phyloP scores from a whole-genome alignment of 2,113 vertebrate genomes.

The Hystrix brachyura region DNA sequence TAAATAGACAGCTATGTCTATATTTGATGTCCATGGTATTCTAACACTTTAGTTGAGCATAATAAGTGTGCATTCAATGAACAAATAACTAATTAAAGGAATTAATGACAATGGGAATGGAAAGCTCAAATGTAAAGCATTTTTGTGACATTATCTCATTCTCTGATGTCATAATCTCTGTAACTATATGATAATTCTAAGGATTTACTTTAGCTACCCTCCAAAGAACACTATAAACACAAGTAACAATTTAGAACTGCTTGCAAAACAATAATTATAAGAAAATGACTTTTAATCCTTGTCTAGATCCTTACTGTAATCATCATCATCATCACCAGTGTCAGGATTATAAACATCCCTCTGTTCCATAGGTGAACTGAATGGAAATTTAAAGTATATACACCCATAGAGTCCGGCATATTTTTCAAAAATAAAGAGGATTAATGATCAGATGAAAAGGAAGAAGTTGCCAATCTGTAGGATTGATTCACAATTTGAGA shows the following conservation, averaged over 20 bases:
- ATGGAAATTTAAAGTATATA: neutral
- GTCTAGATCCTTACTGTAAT: neutral
- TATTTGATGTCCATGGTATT: neutral
- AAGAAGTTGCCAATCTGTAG: conserved; percentile 52
- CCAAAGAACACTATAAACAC: neutral
- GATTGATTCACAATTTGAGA: conserved; percentile 77
- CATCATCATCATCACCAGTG: no score
- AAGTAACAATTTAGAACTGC: neutral
- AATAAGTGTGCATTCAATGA: neutral
- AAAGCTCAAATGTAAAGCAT: neutral
- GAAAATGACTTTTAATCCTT: neutral
- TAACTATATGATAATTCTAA: neutral
- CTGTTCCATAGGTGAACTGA: neutral
- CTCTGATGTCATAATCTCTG: neutral
- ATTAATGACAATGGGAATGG: neutral
- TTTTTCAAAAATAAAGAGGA: conserved; percentile 61
- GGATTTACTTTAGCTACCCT: neutral
- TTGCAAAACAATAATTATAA: neutral
- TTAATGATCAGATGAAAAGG: conserved; percentile 58
- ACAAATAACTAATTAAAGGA: neutral
- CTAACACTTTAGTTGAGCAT: neutral
- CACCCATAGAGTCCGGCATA: neutral
- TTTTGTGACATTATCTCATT: neutral
- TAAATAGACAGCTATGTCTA: neutral
- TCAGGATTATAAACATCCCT: neutral